Evolutionary conservation across 2,113 vertebrate species (phyloP).

Genomic region (cattle (Bos taurus)): DNA sequence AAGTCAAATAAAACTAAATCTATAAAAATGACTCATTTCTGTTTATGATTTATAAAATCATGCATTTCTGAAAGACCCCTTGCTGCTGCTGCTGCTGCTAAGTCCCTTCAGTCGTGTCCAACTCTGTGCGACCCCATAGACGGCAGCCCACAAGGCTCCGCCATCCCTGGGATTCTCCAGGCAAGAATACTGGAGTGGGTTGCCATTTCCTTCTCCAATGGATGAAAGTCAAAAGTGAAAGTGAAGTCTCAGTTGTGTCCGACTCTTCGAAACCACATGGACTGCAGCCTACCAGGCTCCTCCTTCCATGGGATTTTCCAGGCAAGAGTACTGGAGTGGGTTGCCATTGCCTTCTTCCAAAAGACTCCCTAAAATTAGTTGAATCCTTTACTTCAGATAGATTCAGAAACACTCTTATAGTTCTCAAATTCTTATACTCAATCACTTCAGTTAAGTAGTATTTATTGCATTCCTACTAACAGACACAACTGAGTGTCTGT

Average conservation of each 20-base stretch:
- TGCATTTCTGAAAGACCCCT: background rate
- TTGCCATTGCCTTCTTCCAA: background rate
- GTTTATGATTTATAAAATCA: background rate
- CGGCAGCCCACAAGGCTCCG: no score
- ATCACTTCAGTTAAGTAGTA: background rate
- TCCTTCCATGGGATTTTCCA: no score
- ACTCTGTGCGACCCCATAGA: no score
- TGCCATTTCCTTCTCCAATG: no score
- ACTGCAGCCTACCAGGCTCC: no score
- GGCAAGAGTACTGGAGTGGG: no score
- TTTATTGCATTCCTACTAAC: background rate
- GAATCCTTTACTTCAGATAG: background rate
- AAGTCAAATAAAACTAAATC: background rate
- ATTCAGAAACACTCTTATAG: background rate
- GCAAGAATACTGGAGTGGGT: no score
- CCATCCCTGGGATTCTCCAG: no score
- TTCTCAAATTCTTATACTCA: background rate
- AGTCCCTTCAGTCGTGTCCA: no score
- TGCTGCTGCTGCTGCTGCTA: no score
- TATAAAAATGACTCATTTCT: background rate
- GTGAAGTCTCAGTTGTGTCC: no score
- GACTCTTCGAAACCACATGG: fast-evolving
- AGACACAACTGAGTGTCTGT: background rate
- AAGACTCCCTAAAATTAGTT: background rate
- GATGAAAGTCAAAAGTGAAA: no score